Percentiles rank a stretch among this genome's conserved stretches.
phyloP scores from a whole-genome alignment of 2,113 vertebrate genomes.

The Phylloscopus whistleri region DNA sequence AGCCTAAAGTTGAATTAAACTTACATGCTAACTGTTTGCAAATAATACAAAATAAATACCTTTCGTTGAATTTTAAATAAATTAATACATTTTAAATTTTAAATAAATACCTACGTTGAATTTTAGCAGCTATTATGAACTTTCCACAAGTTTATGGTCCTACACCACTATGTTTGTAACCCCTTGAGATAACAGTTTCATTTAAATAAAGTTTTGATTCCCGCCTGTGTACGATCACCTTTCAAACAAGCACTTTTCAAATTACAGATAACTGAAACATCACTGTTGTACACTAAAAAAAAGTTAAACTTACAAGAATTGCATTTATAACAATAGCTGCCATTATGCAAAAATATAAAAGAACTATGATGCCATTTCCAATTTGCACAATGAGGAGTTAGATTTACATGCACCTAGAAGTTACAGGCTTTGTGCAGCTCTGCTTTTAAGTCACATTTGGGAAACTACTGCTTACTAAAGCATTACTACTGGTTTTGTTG shows the following conservation, averaged over 20 bases:
- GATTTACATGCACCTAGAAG: neutral
- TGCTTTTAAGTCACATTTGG: neutral
- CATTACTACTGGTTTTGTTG: neutral
- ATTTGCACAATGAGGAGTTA: neutral
- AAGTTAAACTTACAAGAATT: neutral
- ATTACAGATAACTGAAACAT: fast-evolving
- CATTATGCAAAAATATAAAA: neutral
- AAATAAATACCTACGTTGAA: neutral
- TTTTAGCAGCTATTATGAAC: neutral
- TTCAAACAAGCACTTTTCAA: neutral
- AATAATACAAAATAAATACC: neutral
- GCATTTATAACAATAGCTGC: neutral
- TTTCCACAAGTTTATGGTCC: neutral
- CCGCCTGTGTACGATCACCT: neutral
- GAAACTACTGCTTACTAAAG: neutral
- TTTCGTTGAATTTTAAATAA: neutral
- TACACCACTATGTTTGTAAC: neutral
- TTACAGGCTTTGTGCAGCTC: neutral
- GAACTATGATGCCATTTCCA: neutral
- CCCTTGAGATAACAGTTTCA: neutral
- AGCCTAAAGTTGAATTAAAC: neutral
- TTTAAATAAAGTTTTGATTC: neutral
- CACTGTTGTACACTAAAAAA: neutral
- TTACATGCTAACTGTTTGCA: neutral
- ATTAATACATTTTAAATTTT: no score